Evolutionary conservation across 2,113 vertebrate species (phyloP).

Genomic region (Mobula birostris): DNA sequence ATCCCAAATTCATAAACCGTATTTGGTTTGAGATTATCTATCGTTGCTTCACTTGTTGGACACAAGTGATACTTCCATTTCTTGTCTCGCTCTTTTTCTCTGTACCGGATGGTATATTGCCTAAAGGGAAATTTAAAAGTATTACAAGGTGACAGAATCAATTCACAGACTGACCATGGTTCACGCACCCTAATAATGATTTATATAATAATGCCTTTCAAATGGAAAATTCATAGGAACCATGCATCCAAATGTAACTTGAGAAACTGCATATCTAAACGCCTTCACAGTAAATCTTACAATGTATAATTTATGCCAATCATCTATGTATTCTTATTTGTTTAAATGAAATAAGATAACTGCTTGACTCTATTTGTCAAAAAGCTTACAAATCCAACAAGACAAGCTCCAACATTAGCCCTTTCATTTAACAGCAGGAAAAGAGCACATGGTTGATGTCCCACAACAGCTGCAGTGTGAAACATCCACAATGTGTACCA

Average conservation of each 20-base stretch:
- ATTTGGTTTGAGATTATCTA: constrained; percentile 83
- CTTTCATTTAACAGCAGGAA: not conserved
- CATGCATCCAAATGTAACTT: not conserved
- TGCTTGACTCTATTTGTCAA: not conserved
- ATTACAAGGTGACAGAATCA: not conserved
- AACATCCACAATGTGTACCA: no score
- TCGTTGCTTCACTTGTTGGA: constrained; percentile 80
- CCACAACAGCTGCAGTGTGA: no score
- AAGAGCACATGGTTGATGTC: not conserved
- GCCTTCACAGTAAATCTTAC: not conserved
- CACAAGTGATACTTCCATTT: constrained; percentile 90
- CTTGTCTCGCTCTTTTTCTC: constrained; percentile 77
- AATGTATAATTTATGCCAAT: not conserved
- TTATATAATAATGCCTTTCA: not conserved
- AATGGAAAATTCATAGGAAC: not conserved
- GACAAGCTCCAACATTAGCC: not conserved
- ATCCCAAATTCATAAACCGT: constrained; percentile 86
- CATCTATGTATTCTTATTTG: not conserved
- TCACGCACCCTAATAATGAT: not conserved
- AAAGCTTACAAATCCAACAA: not conserved
- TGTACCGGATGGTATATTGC: constrained; percentile 88
- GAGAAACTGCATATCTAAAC: not conserved
- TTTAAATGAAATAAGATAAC: not conserved
- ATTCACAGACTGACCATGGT: no score
- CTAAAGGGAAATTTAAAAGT: constrained; percentile 50